Conservation (phyloP, 2,888 invertebrate species). For the Troides helena region DNA sequence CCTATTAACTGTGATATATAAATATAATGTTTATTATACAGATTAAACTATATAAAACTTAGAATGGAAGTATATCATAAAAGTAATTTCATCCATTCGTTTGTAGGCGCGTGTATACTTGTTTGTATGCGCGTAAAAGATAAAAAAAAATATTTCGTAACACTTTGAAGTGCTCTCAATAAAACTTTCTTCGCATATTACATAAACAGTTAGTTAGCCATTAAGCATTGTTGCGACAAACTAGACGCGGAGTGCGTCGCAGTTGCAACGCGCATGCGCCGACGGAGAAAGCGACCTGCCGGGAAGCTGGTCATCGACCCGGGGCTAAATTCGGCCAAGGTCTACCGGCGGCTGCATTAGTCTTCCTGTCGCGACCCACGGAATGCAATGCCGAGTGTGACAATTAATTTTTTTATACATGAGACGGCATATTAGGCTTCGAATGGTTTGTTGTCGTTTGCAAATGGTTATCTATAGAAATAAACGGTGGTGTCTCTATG, state of each 20-base stretch:
- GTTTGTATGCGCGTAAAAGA: no score
- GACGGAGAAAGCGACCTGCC: constrained; percentile 66
- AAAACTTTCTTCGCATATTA: constrained; percentile 6
- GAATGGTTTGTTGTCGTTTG: neutral
- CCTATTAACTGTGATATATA: no score
- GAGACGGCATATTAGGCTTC: neutral
- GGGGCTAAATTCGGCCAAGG: constrained; percentile 73
- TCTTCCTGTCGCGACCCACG: constrained; percentile 30
- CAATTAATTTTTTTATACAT: constrained; percentile 48
- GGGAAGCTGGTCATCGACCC: constrained; percentile 54
- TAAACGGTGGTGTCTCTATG: no score
- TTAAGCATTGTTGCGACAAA: constrained; percentile 16
- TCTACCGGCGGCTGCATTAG: constrained; percentile 44
- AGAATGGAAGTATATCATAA: no score
- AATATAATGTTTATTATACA: no score
- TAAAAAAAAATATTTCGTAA: no score
- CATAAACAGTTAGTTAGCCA: constrained; percentile 13
- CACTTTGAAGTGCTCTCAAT: neutral
- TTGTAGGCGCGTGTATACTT: no score
- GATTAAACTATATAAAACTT: no score
- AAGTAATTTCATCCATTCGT: no score
- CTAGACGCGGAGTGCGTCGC: constrained; percentile 41
- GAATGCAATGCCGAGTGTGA: constrained; percentile 30
- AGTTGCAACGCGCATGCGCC: constrained; percentile 57
- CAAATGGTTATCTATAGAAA: neutral